These are phyloP conservation scores for Dipodomys spectabilis DNA, from an alignment of 2,113 vertebrate species.

Conservation along the genomic window DNA sequence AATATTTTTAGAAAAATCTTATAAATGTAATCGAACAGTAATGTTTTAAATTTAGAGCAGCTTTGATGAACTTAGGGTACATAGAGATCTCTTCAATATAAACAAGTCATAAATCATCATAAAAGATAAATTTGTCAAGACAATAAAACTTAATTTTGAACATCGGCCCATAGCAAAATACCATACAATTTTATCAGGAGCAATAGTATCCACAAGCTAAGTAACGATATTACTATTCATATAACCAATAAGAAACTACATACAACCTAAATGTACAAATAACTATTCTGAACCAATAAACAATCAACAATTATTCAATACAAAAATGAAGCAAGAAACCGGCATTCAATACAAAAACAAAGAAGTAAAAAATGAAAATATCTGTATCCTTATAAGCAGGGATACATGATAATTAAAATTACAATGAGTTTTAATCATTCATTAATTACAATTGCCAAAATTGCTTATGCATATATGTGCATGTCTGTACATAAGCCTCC, in stretches of 20 bases:
- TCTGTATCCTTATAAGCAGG: background rate
- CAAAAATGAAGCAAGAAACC: background rate
- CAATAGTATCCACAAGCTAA: background rate
- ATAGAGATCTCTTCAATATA: background rate
- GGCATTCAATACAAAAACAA: background rate
- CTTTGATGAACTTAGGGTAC: background rate
- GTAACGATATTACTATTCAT: background rate
- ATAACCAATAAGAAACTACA: background rate
- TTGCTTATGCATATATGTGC: background rate
- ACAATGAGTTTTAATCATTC: background rate
- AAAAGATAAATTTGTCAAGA: background rate
- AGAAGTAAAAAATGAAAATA: background rate
- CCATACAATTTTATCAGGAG: background rate
- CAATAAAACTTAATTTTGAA: background rate
- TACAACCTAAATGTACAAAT: background rate
- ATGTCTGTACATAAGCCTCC: background rate
- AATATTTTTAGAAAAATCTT: no score
- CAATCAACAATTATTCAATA: background rate
- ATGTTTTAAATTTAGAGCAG: background rate
- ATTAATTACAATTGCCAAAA: slow-evolving; percentile 1
- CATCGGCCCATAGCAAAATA: background rate
- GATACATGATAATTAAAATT: background rate
- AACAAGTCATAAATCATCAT: background rate
- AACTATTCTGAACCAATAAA: background rate
- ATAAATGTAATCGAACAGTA: no score